phyloP scores from a whole-genome alignment of 2,797 vertebrate genomes.

The Limosa lapponica region DNA sequence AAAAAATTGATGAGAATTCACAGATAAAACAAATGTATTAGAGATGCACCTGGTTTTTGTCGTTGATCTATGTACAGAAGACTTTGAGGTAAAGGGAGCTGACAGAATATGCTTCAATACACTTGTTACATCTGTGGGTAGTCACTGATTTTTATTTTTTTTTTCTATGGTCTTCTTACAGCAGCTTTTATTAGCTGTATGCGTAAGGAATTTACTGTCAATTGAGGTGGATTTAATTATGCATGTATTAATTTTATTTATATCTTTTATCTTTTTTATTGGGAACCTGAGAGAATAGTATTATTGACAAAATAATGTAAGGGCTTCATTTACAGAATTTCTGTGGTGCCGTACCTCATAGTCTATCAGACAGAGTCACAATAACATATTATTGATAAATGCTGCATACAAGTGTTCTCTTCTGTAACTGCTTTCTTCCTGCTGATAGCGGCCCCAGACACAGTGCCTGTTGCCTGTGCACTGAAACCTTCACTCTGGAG shows the following conservation, averaged over 20 bases:
- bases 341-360: not conserved
- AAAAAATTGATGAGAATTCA: not conserved
- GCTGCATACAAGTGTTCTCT: fast-evolving
- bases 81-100: not conserved
- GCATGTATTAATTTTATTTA: not conserved
- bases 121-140: not conserved
- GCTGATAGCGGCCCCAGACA: not conserved
- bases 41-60: not conserved
- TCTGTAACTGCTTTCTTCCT: not conserved
- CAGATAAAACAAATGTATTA: not conserved
- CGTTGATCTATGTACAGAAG: not conserved
- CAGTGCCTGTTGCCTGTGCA: not conserved
- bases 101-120: not conserved
- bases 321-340: not conserved
- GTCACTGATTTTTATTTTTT: not conserved
- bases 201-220: not conserved
- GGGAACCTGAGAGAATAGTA: not conserved
- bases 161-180: not conserved
- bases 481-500: not conserved
- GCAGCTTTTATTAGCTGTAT: not conserved
- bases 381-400: not conserved
- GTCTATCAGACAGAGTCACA: not conserved
- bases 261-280: not conserved
- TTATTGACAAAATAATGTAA: not conserved
- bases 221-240: not conserved